Percentiles rank a stretch among this genome's conserved stretches.
Conservation (phyloP, 2,797 vertebrate genomes). For the Rhynchonycteris naso region DNA sequence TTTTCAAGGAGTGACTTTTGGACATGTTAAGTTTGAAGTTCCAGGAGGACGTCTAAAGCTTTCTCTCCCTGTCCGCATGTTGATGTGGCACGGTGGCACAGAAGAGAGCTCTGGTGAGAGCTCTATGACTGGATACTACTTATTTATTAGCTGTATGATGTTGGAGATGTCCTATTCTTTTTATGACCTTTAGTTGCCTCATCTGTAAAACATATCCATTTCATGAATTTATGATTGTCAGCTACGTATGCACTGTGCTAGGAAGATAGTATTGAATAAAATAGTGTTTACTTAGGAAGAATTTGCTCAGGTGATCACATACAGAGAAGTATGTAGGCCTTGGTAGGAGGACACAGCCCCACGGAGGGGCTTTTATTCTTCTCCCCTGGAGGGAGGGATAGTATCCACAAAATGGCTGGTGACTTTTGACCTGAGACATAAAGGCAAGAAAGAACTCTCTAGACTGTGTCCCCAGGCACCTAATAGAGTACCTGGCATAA, state of each 20-base stretch:
- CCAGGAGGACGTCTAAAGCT: background rate
- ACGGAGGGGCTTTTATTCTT: background rate
- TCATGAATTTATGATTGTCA: background rate
- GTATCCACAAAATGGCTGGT: background rate
- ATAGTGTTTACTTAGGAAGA: slow-evolving; percentile 37
- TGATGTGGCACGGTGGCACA: background rate
- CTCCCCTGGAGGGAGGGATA: background rate
- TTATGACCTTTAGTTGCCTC: slow-evolving; percentile 32
- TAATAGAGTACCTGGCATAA: background rate
- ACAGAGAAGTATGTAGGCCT: background rate
- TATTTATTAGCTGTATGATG: background rate
- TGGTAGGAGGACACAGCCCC: background rate
- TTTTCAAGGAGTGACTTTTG: background rate
- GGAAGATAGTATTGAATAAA: slow-evolving; percentile 3
- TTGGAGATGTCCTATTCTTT: background rate
- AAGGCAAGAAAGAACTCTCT: background rate
- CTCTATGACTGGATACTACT: background rate
- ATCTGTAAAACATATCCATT: slow-evolving; percentile 35
- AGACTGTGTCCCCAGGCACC: background rate
- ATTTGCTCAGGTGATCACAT: background rate
- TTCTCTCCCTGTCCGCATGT: background rate
- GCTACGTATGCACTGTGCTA: background rate
- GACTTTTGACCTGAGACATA: background rate
- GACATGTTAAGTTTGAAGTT: slow-evolving; percentile 4
- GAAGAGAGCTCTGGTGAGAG: background rate